Percentiles rank a stretch among this genome's conserved stretches.
These are phyloP conservation scores for Sternotherus odoratus DNA, from an alignment of 2,797 vertebrate species.

Conservation along the genomic window DNA sequence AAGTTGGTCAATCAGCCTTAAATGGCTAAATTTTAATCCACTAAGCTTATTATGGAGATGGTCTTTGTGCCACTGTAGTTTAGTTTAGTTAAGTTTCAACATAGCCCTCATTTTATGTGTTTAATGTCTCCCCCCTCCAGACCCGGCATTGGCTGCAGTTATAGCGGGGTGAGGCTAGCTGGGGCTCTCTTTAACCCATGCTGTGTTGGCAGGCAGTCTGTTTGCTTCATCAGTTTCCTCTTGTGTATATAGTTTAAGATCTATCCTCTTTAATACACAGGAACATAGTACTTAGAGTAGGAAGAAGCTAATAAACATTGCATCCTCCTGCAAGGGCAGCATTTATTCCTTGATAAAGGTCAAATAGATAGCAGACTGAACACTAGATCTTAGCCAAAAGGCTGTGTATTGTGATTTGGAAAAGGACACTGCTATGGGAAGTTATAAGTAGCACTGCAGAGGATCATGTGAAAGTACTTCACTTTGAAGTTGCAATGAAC, in stretches of 20 bases:
- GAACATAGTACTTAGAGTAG: not conserved
- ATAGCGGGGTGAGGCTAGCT: too few relatives aligned
- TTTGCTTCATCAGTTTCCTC: not conserved
- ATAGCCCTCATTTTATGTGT: not conserved
- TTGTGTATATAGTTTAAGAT: not conserved
- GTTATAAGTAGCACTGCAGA: not conserved
- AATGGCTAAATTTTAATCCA: conserved; percentile 67
- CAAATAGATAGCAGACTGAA: not conserved
- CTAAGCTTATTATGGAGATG: conserved; percentile 51
- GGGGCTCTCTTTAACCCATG: too few relatives aligned
- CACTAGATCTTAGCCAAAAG: not conserved
- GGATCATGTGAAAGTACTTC: not conserved
- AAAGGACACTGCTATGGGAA: not conserved
- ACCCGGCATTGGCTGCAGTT: too few relatives aligned
- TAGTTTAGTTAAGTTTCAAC: conserved; percentile 26
- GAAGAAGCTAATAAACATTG: not conserved
- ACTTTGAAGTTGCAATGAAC: not conserved
- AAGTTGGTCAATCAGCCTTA: conserved; percentile 57
- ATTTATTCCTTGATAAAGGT: not conserved
- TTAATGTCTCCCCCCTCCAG: not conserved
- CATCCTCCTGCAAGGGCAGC: not conserved
- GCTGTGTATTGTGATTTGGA: not conserved
- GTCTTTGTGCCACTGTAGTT: not conserved
- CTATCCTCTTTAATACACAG: not conserved
- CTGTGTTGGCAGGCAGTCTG: too few relatives aligned